Evolutionary conservation across 2,797 vertebrate genomes (phyloP).

Genomic region (Notamacropus eugenii): DNA sequence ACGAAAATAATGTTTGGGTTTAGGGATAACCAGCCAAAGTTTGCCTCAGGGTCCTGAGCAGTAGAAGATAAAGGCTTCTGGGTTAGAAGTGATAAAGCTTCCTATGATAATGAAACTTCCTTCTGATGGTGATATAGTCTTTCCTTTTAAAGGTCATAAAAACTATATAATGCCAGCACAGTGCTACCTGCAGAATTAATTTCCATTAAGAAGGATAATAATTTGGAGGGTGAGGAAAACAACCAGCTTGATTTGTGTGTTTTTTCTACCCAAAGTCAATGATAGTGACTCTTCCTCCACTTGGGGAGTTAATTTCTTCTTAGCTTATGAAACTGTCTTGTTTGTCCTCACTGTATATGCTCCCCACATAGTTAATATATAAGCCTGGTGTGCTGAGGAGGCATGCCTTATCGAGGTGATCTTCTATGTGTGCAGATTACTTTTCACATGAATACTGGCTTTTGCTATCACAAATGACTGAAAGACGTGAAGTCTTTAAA

Average conservation of each 20-base stretch:
- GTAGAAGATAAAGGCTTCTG: conserved; percentile 57
- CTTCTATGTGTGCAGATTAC: not conserved
- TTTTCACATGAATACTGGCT: conserved; percentile 32
- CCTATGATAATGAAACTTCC: conserved; percentile 76
- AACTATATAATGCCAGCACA: conserved; percentile 62
- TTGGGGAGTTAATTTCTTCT: not conserved
- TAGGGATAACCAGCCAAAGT: conserved; percentile 41
- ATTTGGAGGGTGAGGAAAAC: conserved; percentile 48
- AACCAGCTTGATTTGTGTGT: conserved; percentile 2
- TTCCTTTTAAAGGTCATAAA: conserved; percentile 64
- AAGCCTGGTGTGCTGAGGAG: not conserved
- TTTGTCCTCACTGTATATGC: conserved; percentile 36
- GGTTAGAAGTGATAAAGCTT: conserved; percentile 60
- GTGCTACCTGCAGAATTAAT: conserved; percentile 60
- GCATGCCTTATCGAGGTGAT: conserved; percentile 1
- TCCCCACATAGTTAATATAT: conserved; percentile 2
- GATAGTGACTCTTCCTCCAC: not conserved
- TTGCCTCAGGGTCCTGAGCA: conserved; percentile 63
- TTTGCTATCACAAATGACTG: not conserved
- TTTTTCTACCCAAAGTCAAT: not conserved
- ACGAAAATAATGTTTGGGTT: not conserved
- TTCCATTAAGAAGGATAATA: conserved; percentile 61
- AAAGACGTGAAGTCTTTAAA: conserved; percentile 27
- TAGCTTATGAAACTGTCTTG: not conserved
- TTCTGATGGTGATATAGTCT: conserved; percentile 73